A percentile compares a stretch with the other conserved stretches of the same genome.
These are phyloP conservation scores for Drosophila funebris DNA, from an alignment of 1,140 invertebrate genomes.

Conservation along the genomic window DNA sequence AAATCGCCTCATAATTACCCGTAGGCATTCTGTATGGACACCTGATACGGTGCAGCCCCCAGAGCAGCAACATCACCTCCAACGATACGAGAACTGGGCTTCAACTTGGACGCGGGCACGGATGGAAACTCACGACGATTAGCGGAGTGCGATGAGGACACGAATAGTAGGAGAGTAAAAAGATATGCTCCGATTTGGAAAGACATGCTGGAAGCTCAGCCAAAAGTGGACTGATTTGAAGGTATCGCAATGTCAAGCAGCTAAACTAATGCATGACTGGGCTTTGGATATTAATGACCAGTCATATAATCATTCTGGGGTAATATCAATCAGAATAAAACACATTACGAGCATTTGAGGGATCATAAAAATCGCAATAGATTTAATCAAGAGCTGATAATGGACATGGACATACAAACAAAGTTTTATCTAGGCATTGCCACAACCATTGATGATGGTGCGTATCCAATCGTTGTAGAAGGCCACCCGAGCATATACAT, in stretches of 20 bases:
- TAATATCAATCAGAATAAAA: conserved; percentile 49
- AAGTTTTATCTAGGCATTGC: conserved; percentile 30
- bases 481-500: conserved; percentile 84
- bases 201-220: conserved; percentile 54
- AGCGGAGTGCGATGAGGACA: conserved; percentile 30
- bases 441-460: conserved; percentile 65
- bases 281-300: conserved; percentile 60
- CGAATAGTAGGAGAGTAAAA: conserved; percentile 6
- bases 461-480: conserved; percentile 83
- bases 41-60: conserved; percentile 82
- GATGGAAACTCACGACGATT: conserved; percentile 13
- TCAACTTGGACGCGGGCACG: not conserved
- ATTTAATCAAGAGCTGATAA: conserved; percentile 48
- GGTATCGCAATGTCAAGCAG: conserved; percentile 10
- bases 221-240: conserved; percentile 54
- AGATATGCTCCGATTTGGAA: conserved; percentile 34
- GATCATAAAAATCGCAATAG: conserved; percentile 54
- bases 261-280: conserved; percentile 21
- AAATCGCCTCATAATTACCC: conserved; percentile 48
- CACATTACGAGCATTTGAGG: conserved; percentile 9
- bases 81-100: conserved; percentile 65
- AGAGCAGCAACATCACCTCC: conserved; percentile 80
- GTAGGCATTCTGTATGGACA: conserved; percentile 70
- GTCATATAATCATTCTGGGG: conserved; percentile 29
- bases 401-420: not conserved